Evolutionary conservation across 2,888 invertebrate species (phyloP), one percentile per base, ranked within the genome.

Genomic region (Dryadula phaetusa): DNA sequence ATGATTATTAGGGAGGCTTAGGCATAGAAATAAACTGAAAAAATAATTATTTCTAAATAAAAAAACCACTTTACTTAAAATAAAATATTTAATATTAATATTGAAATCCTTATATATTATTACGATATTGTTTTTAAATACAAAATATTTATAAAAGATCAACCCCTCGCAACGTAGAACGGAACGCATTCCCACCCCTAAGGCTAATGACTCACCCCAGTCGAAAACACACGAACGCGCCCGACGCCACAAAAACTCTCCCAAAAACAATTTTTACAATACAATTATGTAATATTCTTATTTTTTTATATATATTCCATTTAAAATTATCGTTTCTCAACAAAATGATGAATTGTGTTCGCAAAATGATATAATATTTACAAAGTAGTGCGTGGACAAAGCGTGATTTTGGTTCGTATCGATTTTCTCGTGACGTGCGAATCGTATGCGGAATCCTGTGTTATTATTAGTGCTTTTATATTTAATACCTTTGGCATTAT

Each of bases 201-300:
- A 79, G 83, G 84, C 77, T 83, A 87, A 87, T 92, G 92, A 91
- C 85, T 92, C 90, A 91, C 83, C 89, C 85, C 82, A 71, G 53
- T 81, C 90, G 90, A 86, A 70, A 71, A 71, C 37, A 62, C 47
- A 81, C 90, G 88, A 87, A 70, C 63, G 65, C 47, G 52, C 63
- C 78, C 84, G 87, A 85, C 66, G 70, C 82, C 82, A 79, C 70
- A 70, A 63, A 69, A 72, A 76, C 83, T 82, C 14, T n/a, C 60
- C 44, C 60, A 82, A 82, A 81, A 88, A 89, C 90, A 91, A 86
- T 88, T 81, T 72, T 74, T 80, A 81, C 79, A 79, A 76, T 75
- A 79, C 70, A 85, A 81, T 84, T 91, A 91, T 87, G 86, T 92
- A 92, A 92, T 85, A 79, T 74, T 61, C 46, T 61, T 56, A 65